Evolutionary conservation across 2,888 invertebrate genomes (phyloP).

Genomic region (Panzeria rudis): DNA sequence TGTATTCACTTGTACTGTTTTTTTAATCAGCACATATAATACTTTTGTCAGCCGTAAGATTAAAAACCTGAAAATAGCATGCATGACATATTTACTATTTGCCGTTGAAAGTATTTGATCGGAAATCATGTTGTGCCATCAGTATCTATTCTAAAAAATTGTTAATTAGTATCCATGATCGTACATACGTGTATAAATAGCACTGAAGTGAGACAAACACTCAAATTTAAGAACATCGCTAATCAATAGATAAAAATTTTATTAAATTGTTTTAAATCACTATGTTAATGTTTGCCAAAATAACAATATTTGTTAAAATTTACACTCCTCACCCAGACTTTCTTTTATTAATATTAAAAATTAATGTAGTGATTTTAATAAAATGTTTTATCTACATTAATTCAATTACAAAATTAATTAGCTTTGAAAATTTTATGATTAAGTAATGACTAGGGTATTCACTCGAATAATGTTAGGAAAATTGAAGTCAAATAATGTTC

Average conservation of each 20-base stretch:
- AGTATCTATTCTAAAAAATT: background rate
- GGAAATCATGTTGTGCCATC: slow-evolving; percentile 4
- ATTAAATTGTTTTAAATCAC: background rate
- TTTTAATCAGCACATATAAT: slow-evolving; percentile 49
- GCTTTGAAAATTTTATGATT: too few relatives aligned
- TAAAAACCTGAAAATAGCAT: slow-evolving; percentile 23
- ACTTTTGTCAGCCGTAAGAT: slow-evolving; percentile 33
- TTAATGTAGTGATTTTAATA: too few relatives aligned
- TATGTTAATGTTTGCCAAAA: background rate
- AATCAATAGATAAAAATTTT: background rate
- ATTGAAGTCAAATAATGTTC: too few relatives aligned
- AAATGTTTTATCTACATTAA: too few relatives aligned
- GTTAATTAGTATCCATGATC: slow-evolving; percentile 3
- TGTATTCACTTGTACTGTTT: background rate
- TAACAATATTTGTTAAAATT: background rate
- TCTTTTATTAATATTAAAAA: too few relatives aligned
- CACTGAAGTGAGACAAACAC: background rate
- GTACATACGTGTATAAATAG: background rate
- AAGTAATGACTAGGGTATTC: too few relatives aligned
- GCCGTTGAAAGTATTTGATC: background rate
- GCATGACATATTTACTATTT: background rate
- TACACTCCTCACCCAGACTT: background rate
- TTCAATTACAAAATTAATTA: too few relatives aligned
- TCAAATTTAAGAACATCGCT: background rate
- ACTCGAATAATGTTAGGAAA: too few relatives aligned